Conservation (phyloP, 1,140 invertebrate species). For the Hetaerina americana region DNA sequence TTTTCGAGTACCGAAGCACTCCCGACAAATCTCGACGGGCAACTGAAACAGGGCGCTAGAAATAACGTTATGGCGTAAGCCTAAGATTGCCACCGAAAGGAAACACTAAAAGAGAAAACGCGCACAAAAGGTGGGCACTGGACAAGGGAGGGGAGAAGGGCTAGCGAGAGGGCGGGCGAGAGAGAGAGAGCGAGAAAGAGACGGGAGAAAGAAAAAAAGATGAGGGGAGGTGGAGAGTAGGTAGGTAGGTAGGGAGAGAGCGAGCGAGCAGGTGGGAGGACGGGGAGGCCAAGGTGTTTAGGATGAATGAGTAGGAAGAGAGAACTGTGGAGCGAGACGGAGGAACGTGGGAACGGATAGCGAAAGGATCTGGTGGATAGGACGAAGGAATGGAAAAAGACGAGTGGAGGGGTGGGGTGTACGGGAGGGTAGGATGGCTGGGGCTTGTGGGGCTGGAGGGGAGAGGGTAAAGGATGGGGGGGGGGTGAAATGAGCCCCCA, state of each 20-base stretch:
- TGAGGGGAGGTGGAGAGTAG: not conserved
- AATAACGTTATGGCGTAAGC: no score
- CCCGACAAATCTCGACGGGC: no score
- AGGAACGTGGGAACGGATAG: not conserved
- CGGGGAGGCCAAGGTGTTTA: not conserved
- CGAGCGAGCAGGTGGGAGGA: not conserved
- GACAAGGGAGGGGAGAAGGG: no score
- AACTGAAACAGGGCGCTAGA: no score
- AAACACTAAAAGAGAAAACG: no score
- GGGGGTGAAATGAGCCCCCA: not conserved
- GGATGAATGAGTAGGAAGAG: not conserved
- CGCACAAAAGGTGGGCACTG: no score
- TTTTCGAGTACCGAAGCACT: no score
- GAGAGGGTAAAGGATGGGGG: not conserved
- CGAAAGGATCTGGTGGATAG: not conserved
- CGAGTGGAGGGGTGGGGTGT: not conserved
- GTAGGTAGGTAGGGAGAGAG: no score
- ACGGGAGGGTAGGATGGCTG: not conserved
- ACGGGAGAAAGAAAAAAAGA: not conserved
- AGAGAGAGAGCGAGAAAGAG: not conserved
- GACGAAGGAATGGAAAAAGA: not conserved
- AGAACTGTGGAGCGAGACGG: not conserved
- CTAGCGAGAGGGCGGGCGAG: no score
- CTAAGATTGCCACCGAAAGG: no score
- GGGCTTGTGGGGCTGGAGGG: not conserved